These are phyloP conservation scores for Gerris lacustris DNA, from an alignment of 2,888 invertebrate genomes.

Conservation along the genomic window DNA sequence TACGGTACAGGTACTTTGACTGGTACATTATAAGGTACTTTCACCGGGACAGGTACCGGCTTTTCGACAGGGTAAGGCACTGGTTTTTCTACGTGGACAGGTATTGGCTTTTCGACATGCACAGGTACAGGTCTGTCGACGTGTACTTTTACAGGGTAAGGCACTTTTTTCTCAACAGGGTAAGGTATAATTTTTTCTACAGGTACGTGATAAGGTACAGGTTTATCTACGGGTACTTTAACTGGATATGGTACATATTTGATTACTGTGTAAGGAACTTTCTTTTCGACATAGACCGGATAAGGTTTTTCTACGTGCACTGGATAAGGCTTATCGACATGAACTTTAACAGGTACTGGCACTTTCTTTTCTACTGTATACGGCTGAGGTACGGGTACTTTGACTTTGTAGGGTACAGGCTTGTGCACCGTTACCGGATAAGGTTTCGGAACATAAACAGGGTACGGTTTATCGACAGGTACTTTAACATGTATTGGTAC, in stretches of 20 bases:
- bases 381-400: slow-evolving; percentile 56
- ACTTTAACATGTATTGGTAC: slow-evolving; percentile 62
- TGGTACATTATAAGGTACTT: slow-evolving; percentile 21
- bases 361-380: slow-evolving; percentile 58
- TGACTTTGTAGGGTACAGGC: slow-evolving; percentile 49
- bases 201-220: slow-evolving; percentile 22
- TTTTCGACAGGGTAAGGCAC: slow-evolving; percentile 24
- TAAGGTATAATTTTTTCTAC: slow-evolving; percentile 20
- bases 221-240: slow-evolving; percentile 24
- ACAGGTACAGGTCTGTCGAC: slow-evolving; percentile 31
- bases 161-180: slow-evolving; percentile 22
- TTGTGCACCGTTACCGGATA: slow-evolving; percentile 45
- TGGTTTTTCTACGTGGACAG: slow-evolving; percentile 21
- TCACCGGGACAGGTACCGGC: slow-evolving; percentile 19
- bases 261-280: slow-evolving; percentile 39
- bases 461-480: slow-evolving; percentile 41
- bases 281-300: slow-evolving; percentile 62
- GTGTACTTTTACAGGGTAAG: slow-evolving; percentile 46
- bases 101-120: slow-evolving; percentile 21
- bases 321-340: slow-evolving; percentile 41
- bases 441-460: slow-evolving; percentile 61
- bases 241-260: slow-evolving; percentile 21
- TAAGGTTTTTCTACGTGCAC: slow-evolving; percentile 62
- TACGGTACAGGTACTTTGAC: slow-evolving; percentile 22
- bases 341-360: slow-evolving; percentile 60